Evolutionary conservation across 53 echinoderm and acorn worm species (phyloP).

Genomic region (Glandiceps talaboti): DNA sequence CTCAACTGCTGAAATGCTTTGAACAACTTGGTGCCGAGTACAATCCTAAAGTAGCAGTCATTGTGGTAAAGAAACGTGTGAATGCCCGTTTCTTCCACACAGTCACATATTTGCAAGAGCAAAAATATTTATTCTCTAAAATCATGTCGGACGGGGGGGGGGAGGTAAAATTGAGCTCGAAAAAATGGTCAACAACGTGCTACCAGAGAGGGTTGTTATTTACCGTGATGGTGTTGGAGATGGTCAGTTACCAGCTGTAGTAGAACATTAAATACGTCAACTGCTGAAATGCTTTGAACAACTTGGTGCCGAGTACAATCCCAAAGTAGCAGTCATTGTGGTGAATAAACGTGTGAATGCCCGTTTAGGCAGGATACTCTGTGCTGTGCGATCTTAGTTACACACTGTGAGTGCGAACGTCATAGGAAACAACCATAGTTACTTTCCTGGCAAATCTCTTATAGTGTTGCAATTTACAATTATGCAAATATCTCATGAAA

Average conservation of each 20-base stretch:
- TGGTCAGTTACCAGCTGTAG: slow-evolving; percentile 53
- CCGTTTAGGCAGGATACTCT: too few relatives aligned
- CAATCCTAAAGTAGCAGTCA: slow-evolving; percentile 34
- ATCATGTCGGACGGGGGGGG: too few relatives aligned
- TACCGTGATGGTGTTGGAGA: slow-evolving; percentile 97
- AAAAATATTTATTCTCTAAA: too few relatives aligned
- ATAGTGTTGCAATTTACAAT: too few relatives aligned
- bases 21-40: slow-evolving; percentile 1
- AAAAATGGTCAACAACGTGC: slow-evolving; percentile 23
- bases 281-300: slow-evolving; percentile 22
- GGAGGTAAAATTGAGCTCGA: too few relatives aligned
- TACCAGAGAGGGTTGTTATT: slow-evolving; percentile 52
- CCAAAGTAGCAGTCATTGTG: slow-evolving; percentile 42
- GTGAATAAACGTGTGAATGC: slow-evolving; percentile 92
- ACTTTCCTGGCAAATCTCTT: too few relatives aligned
- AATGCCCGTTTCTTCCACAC: slow-evolving; percentile 84
- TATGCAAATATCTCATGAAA: too few relatives aligned
- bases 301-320: slow-evolving; percentile 12
- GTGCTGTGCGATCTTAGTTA: too few relatives aligned
- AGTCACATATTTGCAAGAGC: too few relatives aligned
- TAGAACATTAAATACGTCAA: slow-evolving; percentile 63
- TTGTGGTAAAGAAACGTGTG: slow-evolving; percentile 86
- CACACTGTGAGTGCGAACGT: too few relatives aligned
- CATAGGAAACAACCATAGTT: too few relatives aligned
- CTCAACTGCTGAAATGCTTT: slow-evolving; percentile 38